phyloP scores from a whole-genome alignment of 2,113 vertebrate species.

The Telmatochromis sp. region DNA sequence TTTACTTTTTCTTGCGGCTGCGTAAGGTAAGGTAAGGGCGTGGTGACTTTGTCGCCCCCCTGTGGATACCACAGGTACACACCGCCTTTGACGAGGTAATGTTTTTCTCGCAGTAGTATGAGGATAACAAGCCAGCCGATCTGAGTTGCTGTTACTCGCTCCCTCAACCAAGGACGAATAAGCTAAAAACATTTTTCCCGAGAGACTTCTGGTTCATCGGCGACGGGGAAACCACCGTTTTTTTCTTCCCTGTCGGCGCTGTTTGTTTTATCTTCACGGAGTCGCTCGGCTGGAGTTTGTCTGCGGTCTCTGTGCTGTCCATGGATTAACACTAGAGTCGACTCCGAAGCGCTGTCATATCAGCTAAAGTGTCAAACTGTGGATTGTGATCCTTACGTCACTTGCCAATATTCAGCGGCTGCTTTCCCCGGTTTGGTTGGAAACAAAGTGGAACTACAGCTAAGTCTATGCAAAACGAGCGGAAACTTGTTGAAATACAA shows the following conservation, averaged over 20 bases:
- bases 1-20: neutral
- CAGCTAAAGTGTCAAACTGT: neutral
- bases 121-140: conserved; percentile 22
- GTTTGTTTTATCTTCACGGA: conserved; percentile 9
- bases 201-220: neutral
- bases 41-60: conserved; percentile 10
- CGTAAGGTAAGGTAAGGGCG: neutral
- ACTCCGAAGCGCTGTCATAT: neutral
- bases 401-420: neutral
- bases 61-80: neutral
- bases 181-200: neutral
- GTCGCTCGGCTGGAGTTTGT: conserved; percentile 17
- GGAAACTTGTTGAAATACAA: conserved; percentile 70
- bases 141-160: neutral
- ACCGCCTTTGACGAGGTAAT: neutral
- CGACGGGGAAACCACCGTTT: neutral
- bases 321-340: conserved; percentile 45
- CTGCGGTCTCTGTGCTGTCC: neutral
- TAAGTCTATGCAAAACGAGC: neutral
- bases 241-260: neutral
- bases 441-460: neutral
- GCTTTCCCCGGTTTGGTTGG: neutral
- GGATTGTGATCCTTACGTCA: neutral
- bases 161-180: neutral
- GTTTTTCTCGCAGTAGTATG: conserved; percentile 28